Evolutionary conservation across 2,113 vertebrate genomes (phyloP).

Genomic region (Junco hyemalis): DNA sequence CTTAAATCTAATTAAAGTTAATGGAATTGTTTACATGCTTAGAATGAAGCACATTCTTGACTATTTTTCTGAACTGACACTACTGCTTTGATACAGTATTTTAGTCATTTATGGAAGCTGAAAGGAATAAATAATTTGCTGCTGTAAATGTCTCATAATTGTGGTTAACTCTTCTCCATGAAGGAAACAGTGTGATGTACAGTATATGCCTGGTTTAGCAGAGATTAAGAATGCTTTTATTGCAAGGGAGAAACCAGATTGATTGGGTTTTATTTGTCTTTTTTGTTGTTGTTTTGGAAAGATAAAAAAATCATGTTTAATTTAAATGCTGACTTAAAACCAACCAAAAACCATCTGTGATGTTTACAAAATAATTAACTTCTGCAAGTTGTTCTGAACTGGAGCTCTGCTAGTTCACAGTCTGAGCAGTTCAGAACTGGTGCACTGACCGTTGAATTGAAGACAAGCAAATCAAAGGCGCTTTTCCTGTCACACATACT

Average conservation of each 20-base stretch:
- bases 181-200: not conserved
- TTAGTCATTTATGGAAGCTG: not conserved
- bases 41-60: not conserved
- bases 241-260: not conserved
- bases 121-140: not conserved
- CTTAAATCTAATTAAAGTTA: not conserved
- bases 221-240: not conserved
- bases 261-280: not conserved
- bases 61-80: not conserved
- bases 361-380: not conserved
- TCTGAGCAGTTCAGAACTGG: not conserved
- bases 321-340: not conserved
- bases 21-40: not conserved
- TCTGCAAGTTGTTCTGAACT: not conserved
- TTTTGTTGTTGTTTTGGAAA: not conserved
- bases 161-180: not conserved
- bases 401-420: not conserved
- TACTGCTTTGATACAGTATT: not conserved
- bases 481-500: constrained; percentile 63
- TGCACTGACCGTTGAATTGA: constrained; percentile 5
- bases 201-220: not conserved
- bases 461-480: constrained; percentile 56
- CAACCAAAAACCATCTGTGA: not conserved
- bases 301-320: not conserved
- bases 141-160: not conserved